Evolutionary conservation across 2,888 invertebrate species (phyloP).

Genomic region (Cheilosia vulpina): DNA sequence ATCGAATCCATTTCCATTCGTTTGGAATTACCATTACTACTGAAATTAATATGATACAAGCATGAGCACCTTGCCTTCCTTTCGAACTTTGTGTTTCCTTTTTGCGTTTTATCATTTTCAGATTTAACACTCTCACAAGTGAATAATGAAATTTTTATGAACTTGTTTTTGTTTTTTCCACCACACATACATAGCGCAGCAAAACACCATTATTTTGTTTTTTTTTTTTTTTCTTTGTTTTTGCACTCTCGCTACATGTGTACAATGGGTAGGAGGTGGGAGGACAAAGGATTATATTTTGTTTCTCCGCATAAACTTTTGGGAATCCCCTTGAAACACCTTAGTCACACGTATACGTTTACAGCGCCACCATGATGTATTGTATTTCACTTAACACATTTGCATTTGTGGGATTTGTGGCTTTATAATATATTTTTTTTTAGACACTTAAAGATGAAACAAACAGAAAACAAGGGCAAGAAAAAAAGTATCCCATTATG

Average conservation of each 20-base stretch:
- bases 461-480: conserved; percentile 63
- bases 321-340: conserved; percentile 47
- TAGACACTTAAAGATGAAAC: conserved; percentile 66
- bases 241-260: background rate
- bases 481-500: conserved; percentile 47
- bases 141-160: conserved; percentile 45
- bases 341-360: conserved; percentile 4
- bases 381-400: conserved; percentile 65
- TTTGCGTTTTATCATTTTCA: conserved; percentile 15
- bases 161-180: conserved; percentile 12
- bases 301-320: conserved; percentile 34
- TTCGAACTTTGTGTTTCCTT: background rate
- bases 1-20: conserved; percentile 38
- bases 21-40: conserved; percentile 34
- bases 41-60: conserved; percentile 1
- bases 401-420: conserved; percentile 59
- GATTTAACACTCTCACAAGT: conserved; percentile 56
- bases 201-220: background rate
- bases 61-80: background rate
- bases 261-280: background rate
- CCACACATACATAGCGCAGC: conserved; percentile 2
- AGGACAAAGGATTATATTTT: conserved; percentile 34
- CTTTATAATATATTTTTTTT: conserved; percentile 21
- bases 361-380: conserved; percentile 38
- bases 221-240: background rate